Evolutionary conservation across 2,888 invertebrate genomes (phyloP), one percentile per base, ranked within the genome.

Genomic region (Eurytoma californica): DNA sequence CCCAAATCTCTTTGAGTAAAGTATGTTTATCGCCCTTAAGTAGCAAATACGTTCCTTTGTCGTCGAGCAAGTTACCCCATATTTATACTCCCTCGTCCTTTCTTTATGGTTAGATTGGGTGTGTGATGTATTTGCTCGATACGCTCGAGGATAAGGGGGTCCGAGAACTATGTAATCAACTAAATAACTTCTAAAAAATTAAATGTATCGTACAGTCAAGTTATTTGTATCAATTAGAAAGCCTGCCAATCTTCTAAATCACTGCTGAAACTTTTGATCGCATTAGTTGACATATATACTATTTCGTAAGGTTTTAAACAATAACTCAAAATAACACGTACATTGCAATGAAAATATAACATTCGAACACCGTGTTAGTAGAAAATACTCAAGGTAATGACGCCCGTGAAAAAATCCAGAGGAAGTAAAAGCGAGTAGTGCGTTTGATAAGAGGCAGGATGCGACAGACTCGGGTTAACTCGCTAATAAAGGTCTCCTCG

Each of bases 1-100:
- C 61, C 39, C 1, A 39, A 39, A n/a, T 69, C 70, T 49, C 28
- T 18, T n/a, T 47, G 55, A 69, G 73, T 76, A 61, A 77, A 66
- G 73, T 73, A 77, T 77, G 60, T 77, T 80, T 80, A 73, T 77
- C 69, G 69, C 47, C 67, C 73, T 70, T 70, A 60, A 77, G 66
- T 49, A 75, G 61, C 67, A 72, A 67, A 76, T 72, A 72, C 57
- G 61, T 61, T 72, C 61, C 67, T 80, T 66, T 75, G 51, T 70
- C 69, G 58, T 53, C 63, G 20, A 58, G 30, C 30, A 28, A 57
- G n/a, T 77, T 66, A 24, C 65, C 69, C 18, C 55, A 57, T 70
- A 55, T 68, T 67, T 74, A 61, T 76, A 65, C 14, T 60, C 47
- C 39, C 65, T 76, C 69, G 63, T 63, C 65, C 28, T 49, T 70